phyloP scores from a whole-genome alignment of 2,113 vertebrate species.

The Trichomycterus rosablanca region DNA sequence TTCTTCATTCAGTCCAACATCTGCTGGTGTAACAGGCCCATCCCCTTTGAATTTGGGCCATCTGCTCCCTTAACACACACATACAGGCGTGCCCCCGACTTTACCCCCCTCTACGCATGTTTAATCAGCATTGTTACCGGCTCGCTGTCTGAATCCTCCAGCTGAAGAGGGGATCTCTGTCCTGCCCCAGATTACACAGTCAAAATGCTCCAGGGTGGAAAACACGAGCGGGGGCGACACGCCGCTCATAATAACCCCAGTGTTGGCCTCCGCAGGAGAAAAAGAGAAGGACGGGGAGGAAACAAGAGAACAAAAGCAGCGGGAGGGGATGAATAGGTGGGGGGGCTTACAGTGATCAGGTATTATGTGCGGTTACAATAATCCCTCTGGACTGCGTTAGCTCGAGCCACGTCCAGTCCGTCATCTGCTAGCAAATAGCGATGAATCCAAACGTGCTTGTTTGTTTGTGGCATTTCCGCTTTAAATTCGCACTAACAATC shows the following conservation, averaged over 20 bases:
- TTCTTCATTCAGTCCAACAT: slow-evolving; percentile 60
- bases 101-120: slow-evolving; percentile 46
- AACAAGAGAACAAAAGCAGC: not conserved
- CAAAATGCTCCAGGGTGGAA: slow-evolving; percentile 13
- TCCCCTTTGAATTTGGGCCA: slow-evolving; percentile 57
- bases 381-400: too few species aligned
- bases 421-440: too few species aligned
- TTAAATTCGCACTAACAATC: too few species aligned
- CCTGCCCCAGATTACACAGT: slow-evolving; percentile 13
- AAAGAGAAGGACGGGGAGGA: not conserved
- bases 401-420: too few species aligned
- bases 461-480: too few species aligned
- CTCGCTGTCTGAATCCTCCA: slow-evolving; percentile 50
- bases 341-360: not conserved
- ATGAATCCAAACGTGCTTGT: too few species aligned
- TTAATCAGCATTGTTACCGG: slow-evolving; percentile 56
- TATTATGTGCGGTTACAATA: too few species aligned
- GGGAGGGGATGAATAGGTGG: not conserved
- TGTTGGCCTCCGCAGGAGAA: slow-evolving; percentile 15
- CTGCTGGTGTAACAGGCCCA: slow-evolving; percentile 58
- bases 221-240: not conserved
- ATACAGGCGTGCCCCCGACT: not conserved
- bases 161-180: slow-evolving; percentile 50
- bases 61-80: slow-evolving; percentile 58
- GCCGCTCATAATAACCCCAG: slow-evolving; percentile 40